phyloP scores from a whole-genome alignment of 2,888 invertebrate species.

The Aelia acuminata region DNA sequence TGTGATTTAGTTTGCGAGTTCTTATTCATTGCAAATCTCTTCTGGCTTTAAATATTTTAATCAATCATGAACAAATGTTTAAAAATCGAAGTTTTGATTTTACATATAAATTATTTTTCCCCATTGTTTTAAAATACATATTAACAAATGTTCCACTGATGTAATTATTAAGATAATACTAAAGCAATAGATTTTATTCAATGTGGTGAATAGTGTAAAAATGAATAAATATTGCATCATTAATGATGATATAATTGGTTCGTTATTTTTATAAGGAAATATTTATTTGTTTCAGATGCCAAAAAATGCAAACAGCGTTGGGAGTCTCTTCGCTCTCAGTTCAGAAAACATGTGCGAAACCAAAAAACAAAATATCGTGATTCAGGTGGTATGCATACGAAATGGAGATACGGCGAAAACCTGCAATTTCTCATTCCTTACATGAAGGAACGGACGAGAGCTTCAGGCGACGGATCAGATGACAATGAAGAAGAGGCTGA shows the following conservation, averaged over 20 bases:
- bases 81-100: too few species aligned
- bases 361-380: not conserved
- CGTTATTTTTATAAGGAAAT: not conserved
- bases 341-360: conserved; percentile 29
- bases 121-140: too few species aligned
- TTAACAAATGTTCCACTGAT: too few species aligned
- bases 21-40: too few species aligned
- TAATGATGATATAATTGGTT: not conserved
- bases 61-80: too few species aligned
- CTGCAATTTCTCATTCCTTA: conserved; percentile 36
- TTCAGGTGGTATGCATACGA: not conserved
- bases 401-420: conserved; percentile 8
- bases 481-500: not conserved
- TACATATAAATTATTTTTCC: too few species aligned
- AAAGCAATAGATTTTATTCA: not conserved
- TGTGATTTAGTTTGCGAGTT: too few species aligned
- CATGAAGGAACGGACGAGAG: not conserved
- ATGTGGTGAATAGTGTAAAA: not conserved
- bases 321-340: conserved; percentile 30
- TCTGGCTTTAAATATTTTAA: too few species aligned
- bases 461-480: not conserved
- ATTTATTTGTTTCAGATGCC: not conserved
- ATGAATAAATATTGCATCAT: not conserved
- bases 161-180: not conserved
- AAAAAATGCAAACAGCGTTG: conserved; percentile 9